Conservation (phyloP, 2,113 vertebrate genomes). For the Oryzias celebensis region DNA sequence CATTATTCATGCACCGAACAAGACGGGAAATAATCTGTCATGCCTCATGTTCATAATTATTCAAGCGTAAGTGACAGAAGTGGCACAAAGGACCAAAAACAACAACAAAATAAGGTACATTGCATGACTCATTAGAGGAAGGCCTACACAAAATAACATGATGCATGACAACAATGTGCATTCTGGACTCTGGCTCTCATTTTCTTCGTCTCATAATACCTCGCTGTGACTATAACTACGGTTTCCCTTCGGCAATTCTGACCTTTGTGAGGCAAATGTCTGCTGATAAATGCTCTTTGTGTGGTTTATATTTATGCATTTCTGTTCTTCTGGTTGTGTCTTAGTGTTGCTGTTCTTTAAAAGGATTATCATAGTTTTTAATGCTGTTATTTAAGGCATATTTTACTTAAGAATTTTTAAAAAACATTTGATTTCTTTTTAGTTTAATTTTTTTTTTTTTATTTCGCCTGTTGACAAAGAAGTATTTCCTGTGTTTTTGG, state of each 20-base stretch:
- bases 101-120: conserved; percentile 1
- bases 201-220: conserved; percentile 50
- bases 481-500: too few relatives aligned
- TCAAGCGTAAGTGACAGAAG: conserved; percentile 20
- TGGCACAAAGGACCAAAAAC: conserved; percentile 19
- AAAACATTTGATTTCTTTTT: too few relatives aligned
- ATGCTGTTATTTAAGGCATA: too few relatives aligned
- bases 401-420: too few relatives aligned
- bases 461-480: too few relatives aligned
- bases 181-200: conserved; percentile 19
- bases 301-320: conserved; percentile 10
- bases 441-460: too few relatives aligned
- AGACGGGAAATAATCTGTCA: too few relatives aligned
- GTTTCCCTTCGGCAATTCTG: conserved; percentile 57
- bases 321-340: not conserved
- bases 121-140: conserved; percentile 29
- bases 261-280: conserved; percentile 66
- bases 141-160: conserved; percentile 25
- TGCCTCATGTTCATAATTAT: conserved; percentile 1
- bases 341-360: not conserved
- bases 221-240: conserved; percentile 48
- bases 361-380: too few relatives aligned
- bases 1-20: too few relatives aligned
- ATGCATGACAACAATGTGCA: conserved; percentile 10
- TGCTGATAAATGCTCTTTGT: conserved; percentile 55